phyloP scores from a whole-genome alignment of 2,797 vertebrate genomes.

The Melanotaenia boesemani region DNA sequence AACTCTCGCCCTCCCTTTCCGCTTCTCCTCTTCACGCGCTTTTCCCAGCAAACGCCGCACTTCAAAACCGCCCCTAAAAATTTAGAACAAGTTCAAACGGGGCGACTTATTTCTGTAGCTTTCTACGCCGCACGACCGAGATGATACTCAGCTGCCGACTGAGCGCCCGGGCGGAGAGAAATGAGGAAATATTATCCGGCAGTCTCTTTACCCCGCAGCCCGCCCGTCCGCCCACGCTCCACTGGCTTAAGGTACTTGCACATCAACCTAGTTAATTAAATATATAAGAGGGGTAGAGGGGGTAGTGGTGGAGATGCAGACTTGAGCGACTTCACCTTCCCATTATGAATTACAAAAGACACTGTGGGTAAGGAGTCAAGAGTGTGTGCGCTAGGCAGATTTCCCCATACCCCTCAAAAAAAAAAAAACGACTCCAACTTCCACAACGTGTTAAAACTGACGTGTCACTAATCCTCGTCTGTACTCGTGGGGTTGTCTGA shows the following conservation, averaged over 20 bases:
- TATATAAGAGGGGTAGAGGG: slow-evolving; percentile 45
- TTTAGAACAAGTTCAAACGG: slow-evolving; percentile 64
- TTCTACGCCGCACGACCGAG: slow-evolving; percentile 29
- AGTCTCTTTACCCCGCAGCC: slow-evolving; percentile 67
- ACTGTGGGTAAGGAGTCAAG: slow-evolving; percentile 17
- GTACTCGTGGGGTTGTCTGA: slow-evolving; percentile 4
- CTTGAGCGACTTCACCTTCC: slow-evolving; percentile 67
- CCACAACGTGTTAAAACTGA: slow-evolving; percentile 51
- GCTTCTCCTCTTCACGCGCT: slow-evolving; percentile 29
- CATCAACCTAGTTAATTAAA: slow-evolving; percentile 81
- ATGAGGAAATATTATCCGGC: slow-evolving; percentile 57
- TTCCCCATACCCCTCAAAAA: slow-evolving; percentile 25
- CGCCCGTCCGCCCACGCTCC: slow-evolving; percentile 73
- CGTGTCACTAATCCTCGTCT: slow-evolving; percentile 14
- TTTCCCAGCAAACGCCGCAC: slow-evolving; percentile 21
- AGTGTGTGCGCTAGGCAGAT: slow-evolving; percentile 45
- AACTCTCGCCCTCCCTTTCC: slow-evolving; percentile 19
- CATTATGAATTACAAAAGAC: slow-evolving; percentile 55
- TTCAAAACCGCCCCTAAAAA: slow-evolving; percentile 45
- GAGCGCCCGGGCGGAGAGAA: slow-evolving; percentile 47
- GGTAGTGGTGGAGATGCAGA: slow-evolving; percentile 15
- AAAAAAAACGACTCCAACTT: slow-evolving; percentile 53
- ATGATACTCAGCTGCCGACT: slow-evolving; percentile 51
- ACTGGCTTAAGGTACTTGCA: slow-evolving; percentile 76
- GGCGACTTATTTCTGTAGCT: slow-evolving; percentile 53